Conservation (phyloP, 1,140 invertebrate genomes). For the Cotesia typhae region DNA sequence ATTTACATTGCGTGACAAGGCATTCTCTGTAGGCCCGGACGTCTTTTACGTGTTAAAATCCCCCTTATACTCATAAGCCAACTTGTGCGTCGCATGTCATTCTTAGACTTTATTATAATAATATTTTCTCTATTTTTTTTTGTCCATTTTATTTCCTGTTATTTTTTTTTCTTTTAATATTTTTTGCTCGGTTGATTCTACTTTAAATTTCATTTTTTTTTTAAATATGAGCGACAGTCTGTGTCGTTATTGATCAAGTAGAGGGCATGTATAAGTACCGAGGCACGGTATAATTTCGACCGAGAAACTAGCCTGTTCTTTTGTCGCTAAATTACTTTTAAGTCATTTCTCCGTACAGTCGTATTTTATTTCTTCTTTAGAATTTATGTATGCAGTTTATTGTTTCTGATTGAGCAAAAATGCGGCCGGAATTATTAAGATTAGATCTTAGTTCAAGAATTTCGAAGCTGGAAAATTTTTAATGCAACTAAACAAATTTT, state of each 20-base stretch:
- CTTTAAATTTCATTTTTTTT: constrained; percentile 20
- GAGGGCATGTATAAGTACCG: constrained; percentile 23
- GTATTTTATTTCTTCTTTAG: not conserved
- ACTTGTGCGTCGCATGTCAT: constrained; percentile 37
- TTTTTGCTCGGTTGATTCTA: constrained; percentile 9
- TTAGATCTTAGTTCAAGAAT: too few relatives aligned
- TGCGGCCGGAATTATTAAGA: too few relatives aligned
- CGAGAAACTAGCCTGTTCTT: not conserved
- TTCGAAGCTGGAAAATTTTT: too few relatives aligned
- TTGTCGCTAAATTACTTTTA: constrained; percentile 4
- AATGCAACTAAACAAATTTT: too few relatives aligned
- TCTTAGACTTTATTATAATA: constrained; percentile 15
- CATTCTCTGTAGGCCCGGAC: constrained; percentile 24
- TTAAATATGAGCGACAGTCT: constrained; percentile 26
- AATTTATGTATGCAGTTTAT: not conserved
- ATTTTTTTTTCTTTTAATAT: constrained; percentile 20
- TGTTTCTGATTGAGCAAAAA: too few relatives aligned
- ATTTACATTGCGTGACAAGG: constrained; percentile 43
- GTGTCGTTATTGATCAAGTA: constrained; percentile 39
- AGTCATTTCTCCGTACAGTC: not conserved
- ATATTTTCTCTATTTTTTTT: constrained; percentile 17
- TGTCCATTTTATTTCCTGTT: not conserved
- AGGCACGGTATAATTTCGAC: constrained; percentile 37
- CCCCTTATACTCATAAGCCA: not conserved
- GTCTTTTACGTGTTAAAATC: constrained; percentile 28